phyloP scores from a whole-genome alignment of 2,888 invertebrate species.

The Xestia ashworthii region DNA sequence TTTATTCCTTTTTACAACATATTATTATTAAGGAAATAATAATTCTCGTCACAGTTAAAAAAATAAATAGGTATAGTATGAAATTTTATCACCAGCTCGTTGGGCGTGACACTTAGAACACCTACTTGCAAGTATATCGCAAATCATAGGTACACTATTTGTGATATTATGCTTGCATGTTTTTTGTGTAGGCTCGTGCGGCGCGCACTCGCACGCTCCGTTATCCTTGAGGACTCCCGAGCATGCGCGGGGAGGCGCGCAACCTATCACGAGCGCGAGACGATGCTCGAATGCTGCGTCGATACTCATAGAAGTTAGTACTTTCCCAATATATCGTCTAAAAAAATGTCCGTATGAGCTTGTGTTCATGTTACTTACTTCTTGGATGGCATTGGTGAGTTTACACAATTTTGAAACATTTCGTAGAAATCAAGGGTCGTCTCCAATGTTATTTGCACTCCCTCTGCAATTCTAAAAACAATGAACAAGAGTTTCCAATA shows the following conservation, averaged over 20 bases:
- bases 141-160: neutral
- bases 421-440: slow-evolving; percentile 46
- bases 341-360: neutral
- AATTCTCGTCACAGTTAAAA: neutral
- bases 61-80: neutral
- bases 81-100: neutral
- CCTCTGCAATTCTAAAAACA: slow-evolving; percentile 52
- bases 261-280: no score
- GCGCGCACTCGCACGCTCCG: neutral
- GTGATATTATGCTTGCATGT: neutral
- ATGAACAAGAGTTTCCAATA: neutral
- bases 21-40: no score
- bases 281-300: neutral
- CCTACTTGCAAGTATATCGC: neutral
- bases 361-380: slow-evolving; percentile 71
- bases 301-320: neutral
- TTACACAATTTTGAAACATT: slow-evolving; percentile 68
- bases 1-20: no score
- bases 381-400: slow-evolving; percentile 72
- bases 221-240: neutral
- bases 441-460: slow-evolving; percentile 9
- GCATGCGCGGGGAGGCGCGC: neutral
- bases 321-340: neutral
- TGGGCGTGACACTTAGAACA: neutral
- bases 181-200: neutral